Evolutionary conservation across 1,140 invertebrate genomes (phyloP).

Genomic region (Acyrthosiphon pisum): DNA sequence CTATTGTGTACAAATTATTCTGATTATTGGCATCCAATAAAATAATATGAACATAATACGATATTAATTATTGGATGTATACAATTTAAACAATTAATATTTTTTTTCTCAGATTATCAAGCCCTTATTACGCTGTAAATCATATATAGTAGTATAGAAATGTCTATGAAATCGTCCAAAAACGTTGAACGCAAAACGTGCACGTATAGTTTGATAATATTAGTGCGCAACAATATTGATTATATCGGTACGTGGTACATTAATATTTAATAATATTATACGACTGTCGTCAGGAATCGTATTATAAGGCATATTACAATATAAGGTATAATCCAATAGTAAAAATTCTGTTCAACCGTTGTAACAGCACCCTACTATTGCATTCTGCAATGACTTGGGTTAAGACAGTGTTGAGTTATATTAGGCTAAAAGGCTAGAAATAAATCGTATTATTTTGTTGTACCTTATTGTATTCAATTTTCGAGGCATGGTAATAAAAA

Average conservation of each 20-base stretch:
- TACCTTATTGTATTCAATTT: slow-evolving; percentile 17
- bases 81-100: no score
- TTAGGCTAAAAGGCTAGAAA: neutral
- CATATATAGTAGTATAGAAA: no score
- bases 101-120: no score
- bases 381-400: neutral
- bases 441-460: neutral
- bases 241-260: neutral
- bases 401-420: neutral
- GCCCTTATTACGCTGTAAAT: no score
- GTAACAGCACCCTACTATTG: neutral
- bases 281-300: neutral
- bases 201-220: no score
- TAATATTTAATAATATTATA: neutral
- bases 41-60: no score
- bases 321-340: neutral
- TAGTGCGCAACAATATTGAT: neutral
- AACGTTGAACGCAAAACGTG: no score
- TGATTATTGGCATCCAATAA: no score
- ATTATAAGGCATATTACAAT: neutral
- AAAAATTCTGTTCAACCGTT: neutral
- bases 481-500: neutral
- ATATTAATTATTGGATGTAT: no score
- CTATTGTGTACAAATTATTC: no score
- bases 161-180: no score